A percentile compares a stretch with the other conserved stretches of the same genome.
Conservation (phyloP, 2,113 vertebrate species). For the Trogon melanurus region DNA sequence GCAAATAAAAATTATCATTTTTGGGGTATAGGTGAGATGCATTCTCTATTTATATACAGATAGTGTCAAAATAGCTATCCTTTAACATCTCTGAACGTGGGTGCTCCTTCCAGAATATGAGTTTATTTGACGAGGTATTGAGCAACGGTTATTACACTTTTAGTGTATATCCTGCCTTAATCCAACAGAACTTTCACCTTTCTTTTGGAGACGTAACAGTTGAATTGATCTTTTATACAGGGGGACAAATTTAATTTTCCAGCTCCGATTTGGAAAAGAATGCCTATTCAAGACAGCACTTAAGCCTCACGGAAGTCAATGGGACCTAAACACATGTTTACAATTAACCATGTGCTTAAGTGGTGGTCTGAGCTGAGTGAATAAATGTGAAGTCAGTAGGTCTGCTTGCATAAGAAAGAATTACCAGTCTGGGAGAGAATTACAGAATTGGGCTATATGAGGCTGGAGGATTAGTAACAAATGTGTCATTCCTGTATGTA, state of each 20-base stretch:
- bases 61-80: neutral
- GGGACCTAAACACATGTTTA: slow-evolving; percentile 53
- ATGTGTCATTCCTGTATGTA: slow-evolving; percentile 72
- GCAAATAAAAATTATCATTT: neutral
- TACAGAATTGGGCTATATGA: slow-evolving; percentile 36
- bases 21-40: neutral
- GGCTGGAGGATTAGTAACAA: slow-evolving; percentile 66
- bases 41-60: neutral
- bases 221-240: slow-evolving; percentile 26
- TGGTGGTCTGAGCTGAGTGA: slow-evolving; percentile 18
- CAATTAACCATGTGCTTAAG: slow-evolving; percentile 47
- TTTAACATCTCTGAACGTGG: neutral
- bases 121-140: neutral
- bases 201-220: neutral
- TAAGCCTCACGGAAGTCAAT: slow-evolving; percentile 1
- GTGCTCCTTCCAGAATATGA: neutral
- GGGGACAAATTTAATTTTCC: slow-evolving; percentile 46
- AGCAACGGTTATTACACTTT: neutral
- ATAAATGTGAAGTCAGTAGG: slow-evolving; percentile 53
- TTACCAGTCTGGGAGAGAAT: slow-evolving; percentile 51
- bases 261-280: neutral
- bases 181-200: neutral
- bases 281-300: slow-evolving; percentile 16
- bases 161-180: neutral
- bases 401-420: slow-evolving; percentile 41